Evolutionary conservation across 2,113 vertebrate species (phyloP).

Genomic region (Colinus virginianus): DNA sequence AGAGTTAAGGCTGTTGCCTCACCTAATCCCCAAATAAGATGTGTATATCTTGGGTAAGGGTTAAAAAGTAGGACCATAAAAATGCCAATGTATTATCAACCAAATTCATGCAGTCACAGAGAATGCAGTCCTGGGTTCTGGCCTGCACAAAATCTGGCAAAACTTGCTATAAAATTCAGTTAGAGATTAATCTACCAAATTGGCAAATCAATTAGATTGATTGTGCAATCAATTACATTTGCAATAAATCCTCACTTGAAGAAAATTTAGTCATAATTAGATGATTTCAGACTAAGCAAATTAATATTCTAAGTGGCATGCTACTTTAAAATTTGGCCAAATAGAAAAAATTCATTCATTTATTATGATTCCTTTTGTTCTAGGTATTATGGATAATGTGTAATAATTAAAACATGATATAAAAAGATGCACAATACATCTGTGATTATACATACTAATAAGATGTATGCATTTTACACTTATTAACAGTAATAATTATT

Average conservation of each 20-base stretch:
- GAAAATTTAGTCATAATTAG: neutral
- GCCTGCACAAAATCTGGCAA: neutral
- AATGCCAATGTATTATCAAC: neutral
- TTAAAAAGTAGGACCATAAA: neutral
- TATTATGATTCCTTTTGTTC: neutral
- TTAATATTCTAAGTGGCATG: neutral
- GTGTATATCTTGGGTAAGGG: accelerated
- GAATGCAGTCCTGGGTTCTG: neutral
- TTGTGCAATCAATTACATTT: neutral
- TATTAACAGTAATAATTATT: neutral
- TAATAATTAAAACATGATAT: neutral
- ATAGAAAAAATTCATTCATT: neutral
- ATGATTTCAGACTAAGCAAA: neutral
- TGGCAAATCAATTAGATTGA: neutral
- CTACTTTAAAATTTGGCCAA: neutral
- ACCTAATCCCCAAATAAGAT: neutral
- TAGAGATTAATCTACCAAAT: neutral
- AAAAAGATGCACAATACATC: neutral
- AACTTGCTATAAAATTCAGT: neutral
- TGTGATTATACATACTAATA: neutral
- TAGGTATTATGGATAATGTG: neutral
- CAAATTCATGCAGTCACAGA: neutral
- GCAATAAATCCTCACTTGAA: neutral
- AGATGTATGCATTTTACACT: neutral
- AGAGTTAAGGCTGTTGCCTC: neutral